A percentile compares a stretch with the other conserved stretches of the same genome.
Conservation (phyloP, 2,888 invertebrate species). For the Strigamia crassipes region DNA sequence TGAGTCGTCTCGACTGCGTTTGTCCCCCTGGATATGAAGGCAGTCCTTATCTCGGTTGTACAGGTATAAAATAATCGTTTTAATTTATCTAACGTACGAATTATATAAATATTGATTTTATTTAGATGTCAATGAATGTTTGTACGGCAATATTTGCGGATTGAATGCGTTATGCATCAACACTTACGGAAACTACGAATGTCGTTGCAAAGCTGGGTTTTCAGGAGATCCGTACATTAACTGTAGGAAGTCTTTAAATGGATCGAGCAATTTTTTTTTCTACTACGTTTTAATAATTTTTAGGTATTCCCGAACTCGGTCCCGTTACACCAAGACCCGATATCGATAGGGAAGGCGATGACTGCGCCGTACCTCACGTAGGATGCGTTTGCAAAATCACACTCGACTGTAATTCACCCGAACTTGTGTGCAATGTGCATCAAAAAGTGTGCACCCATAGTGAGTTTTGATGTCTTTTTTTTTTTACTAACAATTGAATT, state of each 20-base stretch:
- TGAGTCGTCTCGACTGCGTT: slow-evolving; percentile 73
- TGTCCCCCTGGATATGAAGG: slow-evolving; percentile 83
- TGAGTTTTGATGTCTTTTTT: slow-evolving; percentile 11
- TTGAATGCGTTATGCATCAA: slow-evolving; percentile 85
- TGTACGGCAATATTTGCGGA: slow-evolving; percentile 58
- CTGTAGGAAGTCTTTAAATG: too few species aligned
- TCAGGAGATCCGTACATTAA: slow-evolving; percentile 82
- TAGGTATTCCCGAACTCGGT: slow-evolving; percentile 24
- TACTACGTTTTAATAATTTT: not conserved
- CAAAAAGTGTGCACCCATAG: slow-evolving; percentile 14
- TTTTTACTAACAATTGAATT: not conserved
- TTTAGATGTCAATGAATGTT: slow-evolving; percentile 60
- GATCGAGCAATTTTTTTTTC: slow-evolving; percentile 1
- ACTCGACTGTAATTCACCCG: slow-evolving; percentile 22
- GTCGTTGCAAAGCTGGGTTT: slow-evolving; percentile 81
- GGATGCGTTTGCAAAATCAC: slow-evolving; percentile 36
- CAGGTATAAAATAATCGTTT: slow-evolving; percentile 61
- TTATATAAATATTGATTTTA: slow-evolving; percentile 33
- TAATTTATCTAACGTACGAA: not conserved
- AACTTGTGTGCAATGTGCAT: slow-evolving; percentile 27
- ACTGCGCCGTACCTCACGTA: slow-evolving; percentile 22
- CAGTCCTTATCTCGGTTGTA: slow-evolving; percentile 83
- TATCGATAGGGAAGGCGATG: not conserved
- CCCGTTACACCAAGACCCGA: slow-evolving; percentile 15
- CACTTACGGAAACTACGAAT: slow-evolving; percentile 84